These are phyloP conservation scores for Gymnothorax javanicus DNA, from an alignment of 2,797 vertebrate species.

Conservation along the genomic window DNA sequence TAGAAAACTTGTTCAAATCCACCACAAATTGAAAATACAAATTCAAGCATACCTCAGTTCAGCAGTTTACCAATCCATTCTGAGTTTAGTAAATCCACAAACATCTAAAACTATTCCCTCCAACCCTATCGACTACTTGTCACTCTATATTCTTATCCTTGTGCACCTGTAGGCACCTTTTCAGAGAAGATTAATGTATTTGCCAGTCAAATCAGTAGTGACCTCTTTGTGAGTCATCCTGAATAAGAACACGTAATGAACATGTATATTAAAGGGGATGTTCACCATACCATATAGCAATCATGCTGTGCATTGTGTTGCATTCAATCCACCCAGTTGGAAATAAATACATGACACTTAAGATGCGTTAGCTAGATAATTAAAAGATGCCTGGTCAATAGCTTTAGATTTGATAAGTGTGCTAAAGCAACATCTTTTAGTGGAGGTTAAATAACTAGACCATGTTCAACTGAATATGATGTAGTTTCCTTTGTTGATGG, in stretches of 20 bases:
- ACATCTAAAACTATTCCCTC: neutral
- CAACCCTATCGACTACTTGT: neutral
- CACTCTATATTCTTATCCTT: neutral
- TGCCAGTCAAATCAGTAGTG: neutral
- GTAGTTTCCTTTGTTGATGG: neutral
- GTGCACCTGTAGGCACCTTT: neutral
- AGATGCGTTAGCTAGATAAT: neutral
- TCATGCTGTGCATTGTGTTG: neutral
- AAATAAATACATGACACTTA: neutral
- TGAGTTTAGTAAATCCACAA: neutral
- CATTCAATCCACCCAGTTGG: neutral
- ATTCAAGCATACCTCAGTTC: no score
- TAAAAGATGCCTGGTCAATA: neutral
- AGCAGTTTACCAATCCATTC: neutral
- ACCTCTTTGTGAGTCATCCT: neutral
- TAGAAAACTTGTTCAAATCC: no score
- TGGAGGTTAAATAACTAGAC: neutral
- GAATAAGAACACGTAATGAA: neutral
- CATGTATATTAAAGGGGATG: neutral
- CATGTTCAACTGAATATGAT: neutral
- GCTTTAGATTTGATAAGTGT: neutral
- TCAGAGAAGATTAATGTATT: neutral
- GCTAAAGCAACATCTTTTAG: neutral
- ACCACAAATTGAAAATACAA: no score
- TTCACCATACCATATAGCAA: neutral